A percentile compares a stretch with the other conserved stretches of the same genome.
phyloP scores from a whole-genome alignment of 2,113 vertebrate genomes.

The Odontophorus gujanensis region DNA sequence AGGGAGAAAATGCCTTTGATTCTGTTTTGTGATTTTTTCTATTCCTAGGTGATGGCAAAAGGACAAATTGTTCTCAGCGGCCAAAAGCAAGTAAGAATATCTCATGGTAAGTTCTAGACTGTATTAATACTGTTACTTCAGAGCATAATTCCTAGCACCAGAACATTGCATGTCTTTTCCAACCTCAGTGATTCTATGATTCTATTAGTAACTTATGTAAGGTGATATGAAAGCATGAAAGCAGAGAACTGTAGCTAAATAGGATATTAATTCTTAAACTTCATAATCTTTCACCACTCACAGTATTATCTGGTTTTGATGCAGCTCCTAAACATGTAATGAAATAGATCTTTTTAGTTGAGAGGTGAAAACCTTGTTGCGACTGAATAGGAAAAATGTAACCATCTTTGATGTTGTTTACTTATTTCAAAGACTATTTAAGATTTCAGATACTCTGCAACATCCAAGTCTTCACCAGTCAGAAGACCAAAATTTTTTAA shows the following conservation, averaged over 20 bases:
- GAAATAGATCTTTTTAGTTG: background rate
- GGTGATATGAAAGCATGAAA: background rate
- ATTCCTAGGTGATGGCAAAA: constrained; percentile 78
- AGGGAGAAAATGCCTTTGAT: background rate
- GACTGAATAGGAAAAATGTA: background rate
- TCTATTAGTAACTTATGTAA: background rate
- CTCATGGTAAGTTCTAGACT: constrained; percentile 39
- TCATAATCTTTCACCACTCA: background rate
- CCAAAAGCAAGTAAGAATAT: constrained; percentile 57
- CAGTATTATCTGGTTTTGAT: background rate
- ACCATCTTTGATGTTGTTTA: background rate
- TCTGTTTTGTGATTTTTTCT: background rate
- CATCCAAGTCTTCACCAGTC: background rate
- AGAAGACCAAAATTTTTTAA: background rate
- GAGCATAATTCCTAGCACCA: background rate
- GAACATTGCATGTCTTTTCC: background rate
- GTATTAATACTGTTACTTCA: background rate
- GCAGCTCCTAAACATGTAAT: background rate
- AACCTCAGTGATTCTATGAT: too few species aligned
- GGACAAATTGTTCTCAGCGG: constrained; percentile 77
- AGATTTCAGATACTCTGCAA: background rate
- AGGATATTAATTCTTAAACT: background rate
- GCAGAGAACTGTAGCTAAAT: background rate
- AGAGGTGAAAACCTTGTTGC: background rate
- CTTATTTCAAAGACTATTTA: background rate